Conservation (phyloP, 2,888 invertebrate species). For the Caenorhabditis uteleia region DNA sequence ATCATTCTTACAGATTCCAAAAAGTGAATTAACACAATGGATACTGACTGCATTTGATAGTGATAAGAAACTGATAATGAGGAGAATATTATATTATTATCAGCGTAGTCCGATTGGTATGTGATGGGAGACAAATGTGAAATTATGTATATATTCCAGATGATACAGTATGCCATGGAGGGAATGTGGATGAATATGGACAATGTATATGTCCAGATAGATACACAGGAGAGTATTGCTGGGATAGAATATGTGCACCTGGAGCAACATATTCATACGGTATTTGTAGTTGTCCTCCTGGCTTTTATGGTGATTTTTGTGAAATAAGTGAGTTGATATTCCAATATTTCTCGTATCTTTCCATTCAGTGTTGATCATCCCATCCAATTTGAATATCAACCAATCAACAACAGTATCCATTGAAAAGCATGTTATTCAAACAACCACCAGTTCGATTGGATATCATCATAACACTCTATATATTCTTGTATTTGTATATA, state of each 20-base stretch:
- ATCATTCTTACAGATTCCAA: too few species aligned
- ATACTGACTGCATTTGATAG: slow-evolving; percentile 14
- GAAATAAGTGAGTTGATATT: too few species aligned
- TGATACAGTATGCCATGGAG: slow-evolving; percentile 18
- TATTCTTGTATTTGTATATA: too few species aligned
- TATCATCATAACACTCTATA: too few species aligned
- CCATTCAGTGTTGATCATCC: too few species aligned
- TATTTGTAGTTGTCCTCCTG: slow-evolving; percentile 15
- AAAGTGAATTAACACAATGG: slow-evolving; percentile 10
- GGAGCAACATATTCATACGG: slow-evolving; percentile 2
- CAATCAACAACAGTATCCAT: too few species aligned
- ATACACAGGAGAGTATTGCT: slow-evolving; percentile 38
- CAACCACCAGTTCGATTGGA: too few species aligned
- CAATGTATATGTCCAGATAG: slow-evolving; percentile 19
- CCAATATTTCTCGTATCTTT: too few species aligned
- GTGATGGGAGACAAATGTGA: too few species aligned
- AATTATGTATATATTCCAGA: too few species aligned
- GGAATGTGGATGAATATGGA: slow-evolving; percentile 19
- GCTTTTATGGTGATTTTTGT: slow-evolving; percentile 25
- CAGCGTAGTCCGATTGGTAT: slow-evolving; percentile 23
- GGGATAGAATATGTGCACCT: slow-evolving; percentile 20
- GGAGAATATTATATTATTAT: slow-evolving; percentile 22
- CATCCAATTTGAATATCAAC: too few species aligned
- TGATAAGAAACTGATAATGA: slow-evolving; percentile 2
- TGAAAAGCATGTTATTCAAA: too few species aligned